Evolutionary conservation across 2,888 invertebrate genomes (phyloP).

Genomic region (Perizoma flavofasciatum): DNA sequence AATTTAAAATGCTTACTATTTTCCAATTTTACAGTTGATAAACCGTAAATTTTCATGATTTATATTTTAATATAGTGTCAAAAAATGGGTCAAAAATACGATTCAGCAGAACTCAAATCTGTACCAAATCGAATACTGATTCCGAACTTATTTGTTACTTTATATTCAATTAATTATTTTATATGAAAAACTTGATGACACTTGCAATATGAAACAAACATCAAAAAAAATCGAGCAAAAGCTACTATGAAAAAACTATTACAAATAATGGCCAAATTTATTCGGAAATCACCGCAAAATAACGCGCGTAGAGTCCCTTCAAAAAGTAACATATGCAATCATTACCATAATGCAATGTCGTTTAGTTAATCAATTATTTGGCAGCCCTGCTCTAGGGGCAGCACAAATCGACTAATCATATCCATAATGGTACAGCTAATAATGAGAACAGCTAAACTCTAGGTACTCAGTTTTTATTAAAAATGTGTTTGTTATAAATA

Average conservation of each 20-base stretch:
- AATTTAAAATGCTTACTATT: too few species aligned
- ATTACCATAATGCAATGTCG: constrained; percentile 74
- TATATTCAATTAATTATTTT: too few species aligned
- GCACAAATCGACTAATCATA: constrained; percentile 75
- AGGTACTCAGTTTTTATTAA: background rate
- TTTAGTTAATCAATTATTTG: constrained; percentile 79
- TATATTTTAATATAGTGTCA: too few species aligned
- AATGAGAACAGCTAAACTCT: constrained; percentile 5
- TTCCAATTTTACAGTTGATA: too few species aligned
- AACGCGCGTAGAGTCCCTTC: constrained; percentile 39
- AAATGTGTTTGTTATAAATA: background rate
- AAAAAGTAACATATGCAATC: constrained; percentile 75
- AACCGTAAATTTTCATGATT: too few species aligned
- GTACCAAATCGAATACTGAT: too few species aligned
- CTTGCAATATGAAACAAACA: background rate
- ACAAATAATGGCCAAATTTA: constrained; percentile 43
- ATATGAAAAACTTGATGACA: too few species aligned
- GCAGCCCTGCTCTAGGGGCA: constrained; percentile 54
- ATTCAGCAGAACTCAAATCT: too few species aligned
- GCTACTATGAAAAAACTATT: constrained; percentile 28
- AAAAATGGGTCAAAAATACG: too few species aligned
- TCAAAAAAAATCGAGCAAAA: constrained; percentile 3
- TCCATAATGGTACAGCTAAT: constrained; percentile 42
- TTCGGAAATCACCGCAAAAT: constrained; percentile 51
- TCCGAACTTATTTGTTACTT: too few species aligned